A percentile compares a stretch with the other conserved stretches of the same genome.
These are phyloP conservation scores for Apis laboriosa DNA, from an alignment of 1,140 invertebrate species.

Conservation along the genomic window DNA sequence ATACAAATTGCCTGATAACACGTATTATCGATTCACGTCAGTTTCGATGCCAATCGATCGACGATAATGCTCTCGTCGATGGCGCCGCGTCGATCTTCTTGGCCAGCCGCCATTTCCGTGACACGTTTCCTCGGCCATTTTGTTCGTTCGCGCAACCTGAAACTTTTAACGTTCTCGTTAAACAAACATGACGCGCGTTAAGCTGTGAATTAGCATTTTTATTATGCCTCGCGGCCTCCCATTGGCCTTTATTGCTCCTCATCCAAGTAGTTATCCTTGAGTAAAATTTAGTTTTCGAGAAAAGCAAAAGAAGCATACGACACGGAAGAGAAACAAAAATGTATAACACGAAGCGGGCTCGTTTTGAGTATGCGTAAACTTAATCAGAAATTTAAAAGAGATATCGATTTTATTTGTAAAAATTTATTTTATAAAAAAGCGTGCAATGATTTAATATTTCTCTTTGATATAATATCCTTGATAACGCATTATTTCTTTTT, in stretches of 20 bases:
- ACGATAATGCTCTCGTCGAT: conserved; percentile 33
- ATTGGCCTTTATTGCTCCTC: conserved; percentile 26
- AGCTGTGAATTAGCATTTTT: conserved; percentile 48
- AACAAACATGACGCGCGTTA: conserved; percentile 48
- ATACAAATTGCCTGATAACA: conserved; percentile 50
- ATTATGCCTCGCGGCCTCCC: conserved; percentile 33
- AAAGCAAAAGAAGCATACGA: not conserved
- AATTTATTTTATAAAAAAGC: too few relatives aligned
- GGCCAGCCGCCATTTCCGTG: not conserved
- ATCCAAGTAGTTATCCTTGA: conserved; percentile 5
- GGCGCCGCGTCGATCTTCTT: not conserved
- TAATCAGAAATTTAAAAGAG: not conserved
- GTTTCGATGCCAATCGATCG: conserved; percentile 36
- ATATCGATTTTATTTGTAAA: too few relatives aligned
- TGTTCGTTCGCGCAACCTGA: not conserved
- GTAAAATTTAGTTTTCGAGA: conserved; percentile 22
- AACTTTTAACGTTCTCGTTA: conserved; percentile 36
- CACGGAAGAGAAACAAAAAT: too few relatives aligned
- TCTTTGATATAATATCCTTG: too few relatives aligned
- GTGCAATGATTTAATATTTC: too few relatives aligned
- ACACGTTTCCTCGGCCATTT: not conserved
- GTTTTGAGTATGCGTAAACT: not conserved
- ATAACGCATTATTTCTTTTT: too few relatives aligned
- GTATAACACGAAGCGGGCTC: not conserved
- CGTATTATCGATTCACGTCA: not conserved